These are phyloP conservation scores for Prunella fulvescens DNA, from an alignment of 2,113 vertebrate genomes.

Conservation along the genomic window DNA sequence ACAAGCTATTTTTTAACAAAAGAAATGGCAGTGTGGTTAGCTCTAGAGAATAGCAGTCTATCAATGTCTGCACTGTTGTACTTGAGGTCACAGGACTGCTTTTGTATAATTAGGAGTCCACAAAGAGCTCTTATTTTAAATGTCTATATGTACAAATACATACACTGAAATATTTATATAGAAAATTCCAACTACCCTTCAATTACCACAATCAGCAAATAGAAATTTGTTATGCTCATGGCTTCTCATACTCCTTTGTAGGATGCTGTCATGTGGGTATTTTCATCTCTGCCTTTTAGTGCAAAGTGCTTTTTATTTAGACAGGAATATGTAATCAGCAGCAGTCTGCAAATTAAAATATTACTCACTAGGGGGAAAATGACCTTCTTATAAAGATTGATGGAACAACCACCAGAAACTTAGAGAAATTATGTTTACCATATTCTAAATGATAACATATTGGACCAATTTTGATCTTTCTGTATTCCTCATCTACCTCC, in stretches of 20 bases:
- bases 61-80: neutral
- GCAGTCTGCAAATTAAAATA: neutral
- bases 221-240: neutral
- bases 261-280: neutral
- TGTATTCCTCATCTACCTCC: neutral
- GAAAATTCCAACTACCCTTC: neutral
- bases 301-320: neutral
- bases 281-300: neutral
- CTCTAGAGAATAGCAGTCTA: neutral
- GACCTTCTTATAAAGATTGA: neutral
- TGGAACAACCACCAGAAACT: neutral
- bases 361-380: neutral
- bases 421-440: neutral
- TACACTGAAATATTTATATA: neutral
- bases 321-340: neutral
- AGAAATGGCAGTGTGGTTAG: neutral
- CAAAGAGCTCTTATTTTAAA: neutral
- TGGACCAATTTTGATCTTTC: neutral
- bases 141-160: neutral
- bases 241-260: neutral
- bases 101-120: neutral
- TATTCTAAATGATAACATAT: neutral
- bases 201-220: neutral
- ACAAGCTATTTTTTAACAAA: neutral
- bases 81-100: neutral